Conservation (phyloP, 2,888 invertebrate species). For the Pseudanteris insignis region DNA sequence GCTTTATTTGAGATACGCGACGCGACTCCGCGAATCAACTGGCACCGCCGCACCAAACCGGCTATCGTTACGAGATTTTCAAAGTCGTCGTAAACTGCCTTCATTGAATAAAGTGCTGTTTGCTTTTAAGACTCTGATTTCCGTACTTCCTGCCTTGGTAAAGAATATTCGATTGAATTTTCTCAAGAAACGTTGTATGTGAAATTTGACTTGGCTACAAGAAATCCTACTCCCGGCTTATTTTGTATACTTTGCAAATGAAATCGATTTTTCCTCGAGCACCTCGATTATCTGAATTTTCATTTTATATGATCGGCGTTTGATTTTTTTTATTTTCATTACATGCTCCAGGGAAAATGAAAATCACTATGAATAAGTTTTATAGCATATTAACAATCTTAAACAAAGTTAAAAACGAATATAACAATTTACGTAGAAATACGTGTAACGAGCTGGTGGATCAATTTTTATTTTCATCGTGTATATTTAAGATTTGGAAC, state of each 20-base stretch:
- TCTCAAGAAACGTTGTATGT: conserved; percentile 28
- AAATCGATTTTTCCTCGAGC: too few species aligned
- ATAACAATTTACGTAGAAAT: too few species aligned
- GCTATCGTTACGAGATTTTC: conserved; percentile 38
- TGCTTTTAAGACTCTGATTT: conserved; percentile 39
- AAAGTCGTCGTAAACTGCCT: conserved; percentile 40
- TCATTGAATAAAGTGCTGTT: conserved; percentile 42
- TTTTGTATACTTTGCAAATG: conserved; percentile 9
- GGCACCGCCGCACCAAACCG: conserved; percentile 35
- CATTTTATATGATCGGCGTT: too few species aligned
- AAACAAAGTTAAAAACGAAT: too few species aligned
- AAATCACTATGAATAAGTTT: too few species aligned
- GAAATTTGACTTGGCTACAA: conserved; percentile 31
- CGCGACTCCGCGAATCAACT: conserved; percentile 39
- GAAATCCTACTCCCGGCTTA: conserved; percentile 14
- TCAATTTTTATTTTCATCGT: too few species aligned
- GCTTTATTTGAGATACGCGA: conserved; percentile 46
- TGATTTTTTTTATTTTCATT: too few species aligned
- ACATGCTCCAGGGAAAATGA: too few species aligned
- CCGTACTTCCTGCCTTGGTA: conserved; percentile 14
- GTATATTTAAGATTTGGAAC: too few species aligned
- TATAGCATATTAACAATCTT: too few species aligned
- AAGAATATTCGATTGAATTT: conserved; percentile 36
- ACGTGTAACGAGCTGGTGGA: too few species aligned
- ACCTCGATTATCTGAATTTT: too few species aligned